Evolutionary conservation across 1,140 invertebrate species (phyloP).

Genomic region (Penaeus vannamei): DNA sequence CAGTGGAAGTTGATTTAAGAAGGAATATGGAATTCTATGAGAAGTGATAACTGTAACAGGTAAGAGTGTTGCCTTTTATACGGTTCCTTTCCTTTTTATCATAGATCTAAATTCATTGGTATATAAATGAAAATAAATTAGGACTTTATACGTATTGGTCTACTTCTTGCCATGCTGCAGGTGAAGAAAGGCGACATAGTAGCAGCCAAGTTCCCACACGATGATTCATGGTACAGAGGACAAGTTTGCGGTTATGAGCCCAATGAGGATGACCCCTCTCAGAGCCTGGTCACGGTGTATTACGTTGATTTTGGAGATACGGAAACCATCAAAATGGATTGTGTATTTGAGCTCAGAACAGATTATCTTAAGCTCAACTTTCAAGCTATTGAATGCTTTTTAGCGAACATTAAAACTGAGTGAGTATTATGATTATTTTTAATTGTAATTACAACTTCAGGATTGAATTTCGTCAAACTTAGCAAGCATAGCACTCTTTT

Average conservation of each 20-base stretch:
- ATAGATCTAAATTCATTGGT: background rate
- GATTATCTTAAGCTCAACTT: slow-evolving; percentile 82
- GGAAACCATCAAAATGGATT: slow-evolving; percentile 76
- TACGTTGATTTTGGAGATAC: slow-evolving; percentile 88
- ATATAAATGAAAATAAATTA: background rate
- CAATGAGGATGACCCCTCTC: slow-evolving; percentile 73
- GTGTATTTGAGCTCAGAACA: slow-evolving; percentile 80
- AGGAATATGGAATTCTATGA: no score
- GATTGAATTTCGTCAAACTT: background rate
- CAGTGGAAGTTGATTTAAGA: no score
- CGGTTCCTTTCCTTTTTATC: background rate
- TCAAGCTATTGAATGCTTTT: slow-evolving; percentile 86
- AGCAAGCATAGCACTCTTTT: background rate
- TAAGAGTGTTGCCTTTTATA: no score
- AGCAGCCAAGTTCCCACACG: slow-evolving; percentile 82
- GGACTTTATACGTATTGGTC: background rate
- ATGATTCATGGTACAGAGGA: slow-evolving; percentile 83
- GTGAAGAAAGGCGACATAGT: slow-evolving; percentile 82
- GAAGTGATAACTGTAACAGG: no score
- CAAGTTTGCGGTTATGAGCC: slow-evolving; percentile 74
- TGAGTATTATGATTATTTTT: slow-evolving; percentile 69
- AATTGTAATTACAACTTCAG: background rate
- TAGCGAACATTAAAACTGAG: slow-evolving; percentile 80
- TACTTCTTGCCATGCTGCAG: slow-evolving; percentile 67
- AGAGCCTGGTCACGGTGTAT: slow-evolving; percentile 78